phyloP scores from a whole-genome alignment of 2,797 vertebrate genomes.

The Sebastes hopkinsi region DNA sequence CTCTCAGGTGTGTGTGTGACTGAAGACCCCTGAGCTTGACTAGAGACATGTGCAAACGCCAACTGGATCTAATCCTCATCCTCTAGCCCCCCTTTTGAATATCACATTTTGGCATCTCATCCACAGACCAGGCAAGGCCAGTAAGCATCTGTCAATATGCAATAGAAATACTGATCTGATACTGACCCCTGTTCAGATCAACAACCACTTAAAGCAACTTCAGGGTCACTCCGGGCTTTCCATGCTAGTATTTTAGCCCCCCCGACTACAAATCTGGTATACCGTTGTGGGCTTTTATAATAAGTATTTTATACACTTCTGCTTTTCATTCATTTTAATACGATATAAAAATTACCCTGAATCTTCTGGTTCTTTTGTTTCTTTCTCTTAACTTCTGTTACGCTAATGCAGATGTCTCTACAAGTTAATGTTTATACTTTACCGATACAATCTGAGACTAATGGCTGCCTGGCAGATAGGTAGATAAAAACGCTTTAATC shows the following conservation, averaged over 20 bases:
- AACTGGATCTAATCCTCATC: slow-evolving; percentile 48
- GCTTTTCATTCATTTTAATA: slow-evolving; percentile 41
- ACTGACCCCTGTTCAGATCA: slow-evolving; percentile 12
- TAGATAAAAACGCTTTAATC: slow-evolving; percentile 18
- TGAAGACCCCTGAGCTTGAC: slow-evolving; percentile 51
- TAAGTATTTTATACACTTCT: slow-evolving; percentile 30
- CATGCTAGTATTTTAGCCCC: slow-evolving; percentile 2
- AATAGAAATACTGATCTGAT: slow-evolving; percentile 31
- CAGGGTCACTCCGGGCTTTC: slow-evolving; percentile 12
- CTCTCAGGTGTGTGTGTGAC: slow-evolving; percentile 31
- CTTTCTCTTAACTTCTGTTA: neutral
- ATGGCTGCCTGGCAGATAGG: neutral
- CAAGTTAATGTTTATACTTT: neutral
- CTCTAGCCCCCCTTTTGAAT: neutral
- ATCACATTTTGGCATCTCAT: slow-evolving; percentile 23
- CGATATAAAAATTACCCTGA: slow-evolving; percentile 36
- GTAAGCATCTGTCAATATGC: slow-evolving; percentile 16
- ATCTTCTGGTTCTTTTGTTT: neutral
- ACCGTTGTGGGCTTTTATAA: slow-evolving; percentile 43
- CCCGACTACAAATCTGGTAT: slow-evolving; percentile 20
- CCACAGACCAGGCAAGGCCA: slow-evolving; percentile 20
- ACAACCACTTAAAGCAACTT: slow-evolving; percentile 22
- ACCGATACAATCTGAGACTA: slow-evolving; percentile 10
- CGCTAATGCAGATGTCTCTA: neutral
- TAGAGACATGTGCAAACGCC: slow-evolving; percentile 28